Evolutionary conservation across 2,113 vertebrate genomes (phyloP).

Genomic region (Ctenodactylus gundi): DNA sequence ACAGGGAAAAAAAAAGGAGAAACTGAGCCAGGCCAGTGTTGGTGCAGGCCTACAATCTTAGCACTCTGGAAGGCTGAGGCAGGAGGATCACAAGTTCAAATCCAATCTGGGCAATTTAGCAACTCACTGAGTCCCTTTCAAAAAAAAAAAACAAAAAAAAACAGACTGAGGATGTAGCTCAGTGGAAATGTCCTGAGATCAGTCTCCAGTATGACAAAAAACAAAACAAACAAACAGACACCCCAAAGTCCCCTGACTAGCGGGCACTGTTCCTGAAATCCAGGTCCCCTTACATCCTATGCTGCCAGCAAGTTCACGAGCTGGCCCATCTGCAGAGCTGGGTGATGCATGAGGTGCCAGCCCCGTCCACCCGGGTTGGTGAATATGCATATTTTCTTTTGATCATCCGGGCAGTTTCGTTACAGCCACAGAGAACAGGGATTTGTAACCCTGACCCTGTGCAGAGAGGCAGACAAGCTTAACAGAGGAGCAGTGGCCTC

Average conservation of each 20-base stretch:
- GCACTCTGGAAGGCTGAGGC: no score
- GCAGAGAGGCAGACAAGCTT: conserved; percentile 51
- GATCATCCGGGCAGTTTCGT: conserved; percentile 62
- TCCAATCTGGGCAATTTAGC: no score
- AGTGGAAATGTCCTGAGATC: no score
- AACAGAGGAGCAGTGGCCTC: not conserved
- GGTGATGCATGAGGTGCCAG: conserved; percentile 37
- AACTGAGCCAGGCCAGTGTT: no score
- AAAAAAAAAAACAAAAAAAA: no score
- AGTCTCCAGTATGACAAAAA: no score
- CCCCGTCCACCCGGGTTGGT: conserved; percentile 34
- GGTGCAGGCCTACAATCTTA: no score
- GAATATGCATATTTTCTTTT: conserved; percentile 62
- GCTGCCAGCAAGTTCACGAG: not conserved
- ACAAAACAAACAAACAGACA: no score
- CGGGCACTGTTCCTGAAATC: not conserved
- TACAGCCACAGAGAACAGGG: conserved; percentile 49
- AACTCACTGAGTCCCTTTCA: no score
- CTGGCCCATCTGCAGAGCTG: not conserved
- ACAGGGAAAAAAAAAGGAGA: not conserved
- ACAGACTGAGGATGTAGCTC: no score
- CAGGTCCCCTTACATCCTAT: not conserved
- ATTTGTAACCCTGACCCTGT: conserved; percentile 63
- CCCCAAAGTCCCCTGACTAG: not conserved
- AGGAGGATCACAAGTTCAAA: no score